Evolutionary conservation across 2,113 vertebrate species (phyloP).

Genomic region (Alligator sinensis): DNA sequence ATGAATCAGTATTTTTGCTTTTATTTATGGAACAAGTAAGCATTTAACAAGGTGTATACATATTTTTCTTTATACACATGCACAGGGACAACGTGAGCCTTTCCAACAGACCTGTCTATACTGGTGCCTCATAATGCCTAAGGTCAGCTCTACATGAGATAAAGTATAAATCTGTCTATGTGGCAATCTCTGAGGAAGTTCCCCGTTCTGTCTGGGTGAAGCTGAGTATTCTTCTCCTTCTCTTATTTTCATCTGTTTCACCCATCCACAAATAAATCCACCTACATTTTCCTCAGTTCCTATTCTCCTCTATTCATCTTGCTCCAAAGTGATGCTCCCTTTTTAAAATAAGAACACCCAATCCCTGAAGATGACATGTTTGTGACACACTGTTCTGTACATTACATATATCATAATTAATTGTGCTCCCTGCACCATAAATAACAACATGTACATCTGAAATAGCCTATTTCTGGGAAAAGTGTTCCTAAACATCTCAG

Average conservation of each 20-base stretch:
- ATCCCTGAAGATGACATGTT: slow-evolving; percentile 34
- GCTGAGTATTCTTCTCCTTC: slow-evolving; percentile 42
- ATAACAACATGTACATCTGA: background rate
- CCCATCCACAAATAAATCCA: slow-evolving; percentile 49
- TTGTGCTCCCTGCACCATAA: background rate
- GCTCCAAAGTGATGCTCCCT: slow-evolving; percentile 14
- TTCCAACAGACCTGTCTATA: background rate
- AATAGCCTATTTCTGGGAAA: slow-evolving; percentile 19
- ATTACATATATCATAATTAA: background rate
- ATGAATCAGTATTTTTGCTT: background rate
- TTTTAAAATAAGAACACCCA: slow-evolving; percentile 4
- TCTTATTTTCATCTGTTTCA: slow-evolving; percentile 58
- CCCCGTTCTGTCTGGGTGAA: slow-evolving; percentile 48
- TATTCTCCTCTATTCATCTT: slow-evolving; percentile 34
- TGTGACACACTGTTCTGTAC: slow-evolving; percentile 7
- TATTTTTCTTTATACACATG: background rate
- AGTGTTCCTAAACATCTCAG: background rate
- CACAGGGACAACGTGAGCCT: background rate
- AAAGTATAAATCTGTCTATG: slow-evolving; percentile 8
- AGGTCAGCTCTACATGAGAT: background rate
- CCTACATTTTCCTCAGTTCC: slow-evolving; percentile 39
- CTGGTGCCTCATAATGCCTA: background rate
- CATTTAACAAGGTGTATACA: background rate
- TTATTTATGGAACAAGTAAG: background rate
- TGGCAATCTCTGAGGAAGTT: slow-evolving; percentile 54